Evolutionary conservation across 2,888 invertebrate species (phyloP).

Genomic region (Netelia melanura): DNA sequence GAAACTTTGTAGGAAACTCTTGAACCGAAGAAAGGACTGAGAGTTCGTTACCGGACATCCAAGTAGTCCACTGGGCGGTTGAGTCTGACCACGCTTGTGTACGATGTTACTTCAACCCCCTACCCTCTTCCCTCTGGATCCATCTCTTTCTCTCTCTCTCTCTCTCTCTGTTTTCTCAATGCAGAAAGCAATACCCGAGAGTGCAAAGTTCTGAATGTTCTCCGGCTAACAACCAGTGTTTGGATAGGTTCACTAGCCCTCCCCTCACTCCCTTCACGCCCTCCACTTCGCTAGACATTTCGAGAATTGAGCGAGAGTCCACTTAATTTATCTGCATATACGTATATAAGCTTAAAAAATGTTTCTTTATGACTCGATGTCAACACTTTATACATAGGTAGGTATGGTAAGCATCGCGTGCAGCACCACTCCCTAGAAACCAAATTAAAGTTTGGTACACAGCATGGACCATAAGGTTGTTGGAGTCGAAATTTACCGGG

Average conservation of each 20-base stretch:
- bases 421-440: not conserved
- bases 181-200: conserved; percentile 77
- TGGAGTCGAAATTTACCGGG: not conserved
- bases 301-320: not conserved
- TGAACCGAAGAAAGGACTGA: conserved; percentile 8
- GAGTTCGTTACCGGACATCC: conserved; percentile 15
- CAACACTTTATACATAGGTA: no score
- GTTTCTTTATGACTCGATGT: no score
- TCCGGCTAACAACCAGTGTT: conserved; percentile 78
- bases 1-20: conserved; percentile 59
- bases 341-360: not conserved
- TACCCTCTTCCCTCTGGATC: not conserved
- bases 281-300: no score
- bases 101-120: not conserved
- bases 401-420: no score
- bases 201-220: conserved; percentile 82
- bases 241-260: conserved; percentile 12
- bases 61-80: conserved; percentile 5
- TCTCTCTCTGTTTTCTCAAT: not conserved
- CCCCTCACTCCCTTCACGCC: not conserved
- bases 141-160: not conserved
- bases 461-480: not conserved
- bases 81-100: conserved; percentile 12
- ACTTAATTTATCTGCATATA: not conserved
- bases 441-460: not conserved